phyloP scores from a whole-genome alignment of 1,140 invertebrate genomes.

The Drosophila miranda region DNA sequence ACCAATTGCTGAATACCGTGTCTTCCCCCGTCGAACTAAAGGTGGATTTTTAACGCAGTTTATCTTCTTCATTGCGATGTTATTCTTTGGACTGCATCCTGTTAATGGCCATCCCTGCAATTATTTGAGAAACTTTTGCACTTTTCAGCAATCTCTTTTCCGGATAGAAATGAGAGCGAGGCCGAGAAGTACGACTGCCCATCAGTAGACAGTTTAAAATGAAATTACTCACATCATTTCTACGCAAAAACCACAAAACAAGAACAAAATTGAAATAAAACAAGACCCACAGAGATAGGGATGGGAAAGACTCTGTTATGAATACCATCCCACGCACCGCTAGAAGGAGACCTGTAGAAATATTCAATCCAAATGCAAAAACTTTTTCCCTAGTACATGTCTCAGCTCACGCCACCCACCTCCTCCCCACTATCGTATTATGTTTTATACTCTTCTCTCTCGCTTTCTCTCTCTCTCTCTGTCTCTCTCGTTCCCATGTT shows the following conservation, averaged over 20 bases:
- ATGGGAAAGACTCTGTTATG: neutral
- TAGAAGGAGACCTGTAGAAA: constrained; percentile 3
- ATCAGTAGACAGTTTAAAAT: constrained; percentile 72
- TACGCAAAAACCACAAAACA: constrained; percentile 64
- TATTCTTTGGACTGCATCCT: constrained; percentile 18
- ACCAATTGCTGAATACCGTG: no score
- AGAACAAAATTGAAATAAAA: constrained; percentile 49
- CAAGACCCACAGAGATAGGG: constrained; percentile 11
- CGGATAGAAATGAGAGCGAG: neutral
- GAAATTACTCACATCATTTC: constrained; percentile 79
- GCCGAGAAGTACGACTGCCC: constrained; percentile 23
- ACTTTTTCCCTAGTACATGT: constrained; percentile 63
- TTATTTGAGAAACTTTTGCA: constrained; percentile 46
- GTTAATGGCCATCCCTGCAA: constrained; percentile 24
- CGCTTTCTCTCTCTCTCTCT: neutral
- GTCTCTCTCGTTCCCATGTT: constrained; percentile 10
- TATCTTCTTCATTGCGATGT: neutral
- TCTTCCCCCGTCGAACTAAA: no score
- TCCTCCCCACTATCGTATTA: constrained; percentile 17
- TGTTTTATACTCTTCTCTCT: constrained; percentile 39
- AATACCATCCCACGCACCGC: constrained; percentile 13
- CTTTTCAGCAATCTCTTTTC: constrained; percentile 37
- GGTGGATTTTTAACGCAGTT: no score
- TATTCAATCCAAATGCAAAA: constrained; percentile 63
- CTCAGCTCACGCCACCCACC: constrained; percentile 3